These are phyloP conservation scores for Taeniopygia guttata DNA, from an alignment of 2,797 vertebrate genomes.

Conservation along the genomic window DNA sequence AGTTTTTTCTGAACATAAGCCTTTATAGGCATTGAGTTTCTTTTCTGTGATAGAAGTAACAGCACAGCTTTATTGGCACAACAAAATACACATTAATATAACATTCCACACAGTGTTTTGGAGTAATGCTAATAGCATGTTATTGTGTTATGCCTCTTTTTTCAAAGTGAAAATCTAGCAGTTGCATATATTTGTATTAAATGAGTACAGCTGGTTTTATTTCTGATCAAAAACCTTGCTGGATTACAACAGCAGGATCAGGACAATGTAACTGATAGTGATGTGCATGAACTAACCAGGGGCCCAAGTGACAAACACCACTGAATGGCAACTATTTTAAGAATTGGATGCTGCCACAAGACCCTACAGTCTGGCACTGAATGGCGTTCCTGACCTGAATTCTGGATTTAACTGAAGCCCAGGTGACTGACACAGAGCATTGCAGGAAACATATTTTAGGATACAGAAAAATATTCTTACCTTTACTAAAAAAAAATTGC, in stretches of 20 bases:
- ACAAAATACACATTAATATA: constrained; percentile 1
- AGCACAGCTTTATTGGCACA: constrained; percentile 51
- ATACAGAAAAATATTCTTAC: background rate
- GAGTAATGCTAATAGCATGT: background rate
- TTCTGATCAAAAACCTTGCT: background rate
- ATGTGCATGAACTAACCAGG: background rate
- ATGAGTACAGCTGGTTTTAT: background rate
- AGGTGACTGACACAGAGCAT: background rate
- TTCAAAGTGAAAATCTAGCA: background rate
- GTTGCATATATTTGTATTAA: background rate
- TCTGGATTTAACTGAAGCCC: background rate
- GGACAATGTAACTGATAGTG: background rate
- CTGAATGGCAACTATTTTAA: background rate
- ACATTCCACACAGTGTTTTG: background rate
- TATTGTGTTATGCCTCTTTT: background rate
- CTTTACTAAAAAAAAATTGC: background rate
- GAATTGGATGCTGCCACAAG: background rate
- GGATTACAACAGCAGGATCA: background rate
- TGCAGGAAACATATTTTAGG: background rate
- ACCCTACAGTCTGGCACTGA: background rate
- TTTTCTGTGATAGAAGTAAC: constrained; percentile 76
- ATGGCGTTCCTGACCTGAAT: background rate
- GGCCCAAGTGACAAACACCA: background rate
- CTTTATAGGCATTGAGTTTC: constrained; percentile 72
- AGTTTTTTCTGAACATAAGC: constrained; percentile 79